These are phyloP conservation scores for Cirrhinus molitorella DNA, from an alignment of 2,797 vertebrate genomes.

Conservation along the genomic window DNA sequence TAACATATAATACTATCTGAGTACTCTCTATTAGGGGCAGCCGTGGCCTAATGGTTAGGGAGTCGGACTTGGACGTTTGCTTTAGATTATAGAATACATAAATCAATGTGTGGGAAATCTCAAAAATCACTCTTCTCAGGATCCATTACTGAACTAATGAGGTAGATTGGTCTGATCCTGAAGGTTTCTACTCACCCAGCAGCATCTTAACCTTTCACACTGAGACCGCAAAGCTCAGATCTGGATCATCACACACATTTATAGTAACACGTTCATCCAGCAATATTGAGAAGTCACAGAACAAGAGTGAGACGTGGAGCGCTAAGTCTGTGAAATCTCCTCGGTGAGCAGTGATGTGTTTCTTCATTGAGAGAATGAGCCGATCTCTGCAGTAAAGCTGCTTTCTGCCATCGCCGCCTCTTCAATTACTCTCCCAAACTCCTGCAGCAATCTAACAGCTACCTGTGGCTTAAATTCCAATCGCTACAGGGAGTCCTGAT, in stretches of 20 bases:
- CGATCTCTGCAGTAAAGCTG: constrained; percentile 23
- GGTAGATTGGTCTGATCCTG: neutral
- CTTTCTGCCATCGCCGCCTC: constrained; percentile 35
- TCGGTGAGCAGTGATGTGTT: constrained; percentile 29
- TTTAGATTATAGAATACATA: neutral
- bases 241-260: constrained; percentile 15
- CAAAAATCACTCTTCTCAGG: neutral
- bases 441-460: constrained; percentile 53
- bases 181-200: neutral
- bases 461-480: constrained; percentile 60
- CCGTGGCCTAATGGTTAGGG: too few species aligned
- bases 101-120: neutral
- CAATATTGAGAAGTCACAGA: neutral
- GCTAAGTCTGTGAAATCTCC: constrained; percentile 12
- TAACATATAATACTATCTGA: neutral
- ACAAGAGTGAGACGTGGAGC: constrained; percentile 1
- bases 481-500: constrained; percentile 44
- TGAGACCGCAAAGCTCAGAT: neutral
- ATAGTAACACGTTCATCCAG: neutral
- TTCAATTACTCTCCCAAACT: constrained; percentile 45
- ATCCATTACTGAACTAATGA: neutral
- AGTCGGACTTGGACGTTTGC: too few species aligned
- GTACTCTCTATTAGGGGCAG: too few species aligned
- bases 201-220: neutral
- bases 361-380: constrained; percentile 18